Percentiles rank a stretch among this genome's conserved stretches.
phyloP scores from a whole-genome alignment of 2,888 invertebrate species.

The Acleris holmiana region DNA sequence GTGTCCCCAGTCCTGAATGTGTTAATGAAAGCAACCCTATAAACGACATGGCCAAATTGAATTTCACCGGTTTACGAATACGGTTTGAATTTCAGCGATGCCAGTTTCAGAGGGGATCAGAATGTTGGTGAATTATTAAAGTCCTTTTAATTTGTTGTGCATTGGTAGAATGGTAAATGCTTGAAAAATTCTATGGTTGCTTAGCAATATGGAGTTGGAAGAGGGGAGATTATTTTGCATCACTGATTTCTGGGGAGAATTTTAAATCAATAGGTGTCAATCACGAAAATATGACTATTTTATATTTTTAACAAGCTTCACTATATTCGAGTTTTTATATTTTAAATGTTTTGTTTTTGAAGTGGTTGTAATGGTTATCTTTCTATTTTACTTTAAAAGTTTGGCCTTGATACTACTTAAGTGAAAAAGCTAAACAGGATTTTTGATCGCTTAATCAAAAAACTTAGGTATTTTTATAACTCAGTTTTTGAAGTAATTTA shows the following conservation, averaged over 20 bases:
- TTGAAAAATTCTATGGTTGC: constrained; percentile 35
- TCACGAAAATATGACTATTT: no score
- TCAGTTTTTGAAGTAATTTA: no score
- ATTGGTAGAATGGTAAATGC: constrained; percentile 25
- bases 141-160: constrained; percentile 40
- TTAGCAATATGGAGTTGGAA: constrained; percentile 16
- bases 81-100: constrained; percentile 3
- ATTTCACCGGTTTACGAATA: neutral
- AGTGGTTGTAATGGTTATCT: no score
- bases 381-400: no score
- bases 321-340: no score
- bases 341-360: no score
- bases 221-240: constrained; percentile 6
- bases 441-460: no score
- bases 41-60: constrained; percentile 18
- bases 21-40: constrained; percentile 53
- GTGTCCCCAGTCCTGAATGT: no score
- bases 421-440: no score
- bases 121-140: constrained; percentile 41
- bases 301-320: no score
- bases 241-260: neutral
- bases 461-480: no score
- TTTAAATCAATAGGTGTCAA: neutral
- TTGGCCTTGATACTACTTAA: no score
- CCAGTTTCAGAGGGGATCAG: constrained; percentile 13